These are phyloP conservation scores for Alcedo quadribrachys DNA, from an alignment of 2,797 vertebrate genomes.

Conservation along the genomic window DNA sequence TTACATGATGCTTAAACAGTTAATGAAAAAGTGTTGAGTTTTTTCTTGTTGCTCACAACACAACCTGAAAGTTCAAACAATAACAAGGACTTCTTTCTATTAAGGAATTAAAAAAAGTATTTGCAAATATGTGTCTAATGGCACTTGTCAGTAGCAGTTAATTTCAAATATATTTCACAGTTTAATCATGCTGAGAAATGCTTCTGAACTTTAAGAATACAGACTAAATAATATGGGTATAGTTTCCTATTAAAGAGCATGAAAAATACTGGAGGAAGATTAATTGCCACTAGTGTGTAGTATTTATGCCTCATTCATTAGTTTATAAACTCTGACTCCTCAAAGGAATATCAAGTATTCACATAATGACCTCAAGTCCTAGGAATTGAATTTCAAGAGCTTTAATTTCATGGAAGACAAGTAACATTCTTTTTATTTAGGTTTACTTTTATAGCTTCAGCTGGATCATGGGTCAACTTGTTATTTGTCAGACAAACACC, in stretches of 20 bases:
- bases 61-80: constrained; percentile 20
- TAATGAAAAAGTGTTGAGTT: neutral
- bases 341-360: neutral
- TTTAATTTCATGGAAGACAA: neutral
- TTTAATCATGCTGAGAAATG: constrained; percentile 46
- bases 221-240: neutral
- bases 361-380: neutral
- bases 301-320: constrained; percentile 42
- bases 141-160: constrained; percentile 63
- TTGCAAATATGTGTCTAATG: constrained; percentile 45
- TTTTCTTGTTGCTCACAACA: neutral
- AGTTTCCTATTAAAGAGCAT: constrained; percentile 33
- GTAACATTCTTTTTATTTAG: neutral
- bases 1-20: neutral
- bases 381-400: neutral
- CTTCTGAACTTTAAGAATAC: constrained; percentile 52
- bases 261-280: constrained; percentile 14
- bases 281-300: neutral
- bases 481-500: neutral
- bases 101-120: constrained; percentile 34
- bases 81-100: neutral
- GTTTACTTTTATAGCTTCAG: neutral
- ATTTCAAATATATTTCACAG: constrained; percentile 42
- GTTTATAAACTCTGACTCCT: neutral
- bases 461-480: neutral